Evolutionary conservation across 2,888 invertebrate genomes (phyloP), one percentile per base, ranked within the genome.

Genomic region (Adelphocoris suturalis): DNA sequence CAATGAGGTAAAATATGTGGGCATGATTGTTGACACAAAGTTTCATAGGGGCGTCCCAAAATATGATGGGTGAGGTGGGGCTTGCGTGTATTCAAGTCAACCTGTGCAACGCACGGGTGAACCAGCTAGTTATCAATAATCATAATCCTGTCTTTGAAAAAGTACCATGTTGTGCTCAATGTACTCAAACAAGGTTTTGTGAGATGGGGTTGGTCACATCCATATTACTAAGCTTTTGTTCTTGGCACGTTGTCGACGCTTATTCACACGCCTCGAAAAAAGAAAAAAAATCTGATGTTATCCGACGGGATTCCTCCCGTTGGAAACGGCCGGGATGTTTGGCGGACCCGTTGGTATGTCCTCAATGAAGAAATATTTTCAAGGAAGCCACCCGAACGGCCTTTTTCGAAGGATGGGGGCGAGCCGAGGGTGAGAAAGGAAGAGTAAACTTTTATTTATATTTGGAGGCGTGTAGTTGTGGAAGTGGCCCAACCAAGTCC

Each of bases 381-480:
- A 61, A 37, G 85, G 85, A 52, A 82, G 82, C 82, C 82, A 81
- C 47, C 81, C 48, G 46, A 16, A 61, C 37, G 84, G 61, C 14
- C 27, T 82, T 82, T 82, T 52, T 46, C 19, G 78, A 80, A 7
- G 55, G 84, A 19, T 11, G n/a, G n/a, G n/a, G n/a, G n/a, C n/a
- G n/a, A n/a, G 9, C 52, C 47, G 14, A 61, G 61, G 61, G 61
- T n/a, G 85, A 85, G 61, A 82, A 82, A 82, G 82, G 52, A 82
- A 82, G 82, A 82, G 82, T 52, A 78, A 78, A 37, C 52, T 47
- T 85, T 88, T 88, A 88, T 85, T 85, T 85, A 85, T 85, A 85
- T 85, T 84, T 82, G 27, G 23, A 85, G 82, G 85, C 46, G 85
- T 85, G 85, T 85, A 84, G 84, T 57, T 78, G 28, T 78, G 16